Evolutionary conservation across 2,888 invertebrate species (phyloP).

Genomic region (Nasonia oneida): DNA sequence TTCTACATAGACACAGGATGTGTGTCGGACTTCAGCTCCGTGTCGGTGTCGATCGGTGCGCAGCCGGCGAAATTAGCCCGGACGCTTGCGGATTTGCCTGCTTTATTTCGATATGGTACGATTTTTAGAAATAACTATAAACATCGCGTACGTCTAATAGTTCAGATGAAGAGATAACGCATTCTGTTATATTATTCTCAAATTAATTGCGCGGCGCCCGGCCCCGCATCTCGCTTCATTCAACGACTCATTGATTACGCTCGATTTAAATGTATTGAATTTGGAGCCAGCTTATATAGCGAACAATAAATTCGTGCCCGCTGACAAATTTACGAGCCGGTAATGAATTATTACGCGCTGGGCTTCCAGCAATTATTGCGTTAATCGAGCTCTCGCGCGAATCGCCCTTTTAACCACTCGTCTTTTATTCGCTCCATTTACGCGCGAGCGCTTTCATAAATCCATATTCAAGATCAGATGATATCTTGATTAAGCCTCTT

Average conservation of each 20-base stretch:
- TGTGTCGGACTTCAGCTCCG: not conserved
- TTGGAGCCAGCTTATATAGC: constrained; percentile 1
- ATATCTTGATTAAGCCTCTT: not conserved
- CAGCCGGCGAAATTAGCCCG: not conserved
- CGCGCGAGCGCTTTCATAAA: not conserved
- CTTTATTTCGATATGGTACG: not conserved
- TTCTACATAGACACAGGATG: not conserved
- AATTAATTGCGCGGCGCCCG: not conserved
- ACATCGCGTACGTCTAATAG: not conserved
- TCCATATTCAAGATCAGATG: not conserved
- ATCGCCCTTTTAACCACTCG: not conserved
- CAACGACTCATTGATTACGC: not conserved
- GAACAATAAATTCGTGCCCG: not conserved
- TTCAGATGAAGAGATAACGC: not conserved
- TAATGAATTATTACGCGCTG: constrained; percentile 1
- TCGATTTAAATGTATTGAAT: constrained; percentile 22
- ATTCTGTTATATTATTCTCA: not conserved
- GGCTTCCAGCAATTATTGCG: not conserved
- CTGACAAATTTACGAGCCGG: constrained; percentile 12
- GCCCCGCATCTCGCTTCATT: not conserved
- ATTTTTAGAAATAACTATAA: not conserved
- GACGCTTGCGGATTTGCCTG: not conserved
- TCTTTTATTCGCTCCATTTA: not conserved
- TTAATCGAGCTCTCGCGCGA: not conserved
- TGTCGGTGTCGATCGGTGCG: not conserved